These are phyloP conservation scores for Zosterops borbonicus DNA, from an alignment of 2,113 vertebrate genomes.

Conservation along the genomic window DNA sequence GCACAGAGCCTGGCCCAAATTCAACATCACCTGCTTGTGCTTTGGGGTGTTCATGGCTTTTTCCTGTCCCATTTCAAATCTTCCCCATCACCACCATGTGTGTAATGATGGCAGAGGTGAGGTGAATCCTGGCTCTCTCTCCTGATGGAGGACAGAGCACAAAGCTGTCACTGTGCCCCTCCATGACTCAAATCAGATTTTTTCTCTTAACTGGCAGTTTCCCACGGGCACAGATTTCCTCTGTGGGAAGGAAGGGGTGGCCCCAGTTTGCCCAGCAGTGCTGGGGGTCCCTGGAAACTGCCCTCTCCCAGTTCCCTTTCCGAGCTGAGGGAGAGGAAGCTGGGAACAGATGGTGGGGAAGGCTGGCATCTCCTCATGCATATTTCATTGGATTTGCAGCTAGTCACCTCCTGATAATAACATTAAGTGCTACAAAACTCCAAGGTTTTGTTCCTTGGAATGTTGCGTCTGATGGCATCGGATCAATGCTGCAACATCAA, in stretches of 20 bases:
- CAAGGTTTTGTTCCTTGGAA: constrained; percentile 1
- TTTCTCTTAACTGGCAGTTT: not conserved
- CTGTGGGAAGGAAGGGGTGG: not conserved
- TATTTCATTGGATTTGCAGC: constrained; percentile 37
- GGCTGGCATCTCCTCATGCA: constrained; percentile 44
- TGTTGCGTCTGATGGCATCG: not conserved
- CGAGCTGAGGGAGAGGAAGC: not conserved
- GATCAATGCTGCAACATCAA: not conserved
- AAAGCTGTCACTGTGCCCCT: not conserved
- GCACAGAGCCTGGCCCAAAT: not conserved
- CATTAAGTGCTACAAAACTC: constrained; percentile 36
- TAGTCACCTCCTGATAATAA: constrained; percentile 17
- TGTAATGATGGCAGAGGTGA: not conserved
- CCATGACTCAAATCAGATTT: not conserved
- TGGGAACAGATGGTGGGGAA: constrained; percentile 45
- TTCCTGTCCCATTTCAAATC: not conserved
- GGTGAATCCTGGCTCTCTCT: not conserved
- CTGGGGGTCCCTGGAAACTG: constrained; percentile 21
- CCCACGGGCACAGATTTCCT: constrained; percentile 28
- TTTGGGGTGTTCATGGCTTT: not conserved
- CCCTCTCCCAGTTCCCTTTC: not conserved
- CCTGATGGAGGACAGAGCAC: not conserved
- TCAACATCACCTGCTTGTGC: not conserved
- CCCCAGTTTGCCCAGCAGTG: constrained; percentile 16
- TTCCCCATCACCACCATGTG: not conserved